These are phyloP conservation scores for Lethrus apterus DNA, from an alignment of 1,140 invertebrate species.

Conservation along the genomic window DNA sequence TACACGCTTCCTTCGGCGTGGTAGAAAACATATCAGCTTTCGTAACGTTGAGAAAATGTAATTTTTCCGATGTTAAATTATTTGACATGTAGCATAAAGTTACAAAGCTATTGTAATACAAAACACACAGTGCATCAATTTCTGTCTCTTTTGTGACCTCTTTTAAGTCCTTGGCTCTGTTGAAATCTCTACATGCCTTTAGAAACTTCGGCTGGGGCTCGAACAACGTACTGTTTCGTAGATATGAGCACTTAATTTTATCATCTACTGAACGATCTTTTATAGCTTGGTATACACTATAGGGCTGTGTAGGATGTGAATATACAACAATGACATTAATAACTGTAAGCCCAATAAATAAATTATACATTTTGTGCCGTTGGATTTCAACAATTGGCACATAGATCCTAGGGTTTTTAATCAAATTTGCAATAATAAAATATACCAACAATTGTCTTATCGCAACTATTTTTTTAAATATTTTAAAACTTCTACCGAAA, in stretches of 20 bases:
- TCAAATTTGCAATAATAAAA: too few relatives aligned
- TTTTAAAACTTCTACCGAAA: too few relatives aligned
- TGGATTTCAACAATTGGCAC: too few relatives aligned
- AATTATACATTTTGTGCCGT: too few relatives aligned
- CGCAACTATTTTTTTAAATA: too few relatives aligned
- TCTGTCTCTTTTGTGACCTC: neutral
- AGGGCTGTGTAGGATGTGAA: too few relatives aligned
- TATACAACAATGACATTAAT: too few relatives aligned
- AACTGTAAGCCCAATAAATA: too few relatives aligned
- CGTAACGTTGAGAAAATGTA: neutral
- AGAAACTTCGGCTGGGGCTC: constrained; percentile 1
- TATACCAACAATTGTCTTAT: too few relatives aligned
- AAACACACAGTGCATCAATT: neutral
- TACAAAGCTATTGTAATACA: constrained; percentile 1
- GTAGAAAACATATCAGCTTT: neutral
- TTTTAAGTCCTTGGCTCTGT: neutral
- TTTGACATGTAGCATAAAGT: neutral
- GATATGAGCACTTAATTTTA: constrained; percentile 8
- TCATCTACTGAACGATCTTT: too few relatives aligned
- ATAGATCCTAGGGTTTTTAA: too few relatives aligned
- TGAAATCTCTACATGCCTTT: neutral
- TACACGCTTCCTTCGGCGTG: neutral
- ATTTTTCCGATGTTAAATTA: neutral
- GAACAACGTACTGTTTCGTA: neutral
- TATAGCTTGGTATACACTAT: too few relatives aligned